Base-by-base conservation (phyloP, 2,113 vertebrate genomes). In the Cranoglanis bouderius region DNA sequence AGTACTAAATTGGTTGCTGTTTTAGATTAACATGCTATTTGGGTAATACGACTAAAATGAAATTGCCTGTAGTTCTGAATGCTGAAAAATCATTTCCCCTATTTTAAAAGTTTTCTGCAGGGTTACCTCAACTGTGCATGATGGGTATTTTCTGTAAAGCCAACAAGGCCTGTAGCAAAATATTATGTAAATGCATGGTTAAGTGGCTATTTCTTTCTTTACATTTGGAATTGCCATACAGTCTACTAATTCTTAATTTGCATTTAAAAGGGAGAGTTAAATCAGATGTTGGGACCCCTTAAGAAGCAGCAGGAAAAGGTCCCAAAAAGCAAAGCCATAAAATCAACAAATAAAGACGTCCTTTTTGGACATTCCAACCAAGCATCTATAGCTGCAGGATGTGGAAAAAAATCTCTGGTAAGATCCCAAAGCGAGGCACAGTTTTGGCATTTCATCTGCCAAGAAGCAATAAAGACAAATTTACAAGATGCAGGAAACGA, bases 191-290 rank as follows among this genome's bases (percentile, higher is more conserved):
- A 81, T 93, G 90, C 90, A 92, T 92, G 91, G 89, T 88, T 92
- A 88, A 82, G 81, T 87, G 87, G 85, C 90, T 78, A 90, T 90
- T 88, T 87, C 63, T 91, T 88, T 91, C 63, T 89, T 80, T 90
- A 88, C 67, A 85, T 86, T 89, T 91, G 82, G 82, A 88, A 86
- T 91, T 91, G 86, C 87, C 86, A 77, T 92, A 51, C 87, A 82
- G 89, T 88, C 75, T 90, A 88, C 91, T 94, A 93, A 94, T 91
- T 94, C 91, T 93, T 88, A 92, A 94, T 92, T 94, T 93, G 94
- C 93, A 94, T 95, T 94, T 90, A 94, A 94, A 95, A 95, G 94
- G 94, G 92, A 93, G 94, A 94, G 93, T 92, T 94, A 89, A 93
- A 92, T 93, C 94, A 94, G 91, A 94, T 93, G 92, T 93, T 92